phyloP scores from a whole-genome alignment of 2,113 vertebrate species.

The Solea senegalensis region DNA sequence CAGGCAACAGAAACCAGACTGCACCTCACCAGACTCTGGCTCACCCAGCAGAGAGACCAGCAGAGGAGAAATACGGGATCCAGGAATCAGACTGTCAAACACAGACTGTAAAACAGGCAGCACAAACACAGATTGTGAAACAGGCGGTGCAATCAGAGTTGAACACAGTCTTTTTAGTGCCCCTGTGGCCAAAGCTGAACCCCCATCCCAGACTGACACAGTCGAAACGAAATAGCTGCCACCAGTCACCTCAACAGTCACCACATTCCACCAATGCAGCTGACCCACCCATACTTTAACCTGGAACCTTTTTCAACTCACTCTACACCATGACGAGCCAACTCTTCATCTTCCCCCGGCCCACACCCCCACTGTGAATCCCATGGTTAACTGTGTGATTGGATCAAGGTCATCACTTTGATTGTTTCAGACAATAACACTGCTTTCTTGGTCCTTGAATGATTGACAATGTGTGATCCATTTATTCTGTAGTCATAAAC shows the following conservation, averaged over 20 bases:
- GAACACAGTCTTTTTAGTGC: background rate
- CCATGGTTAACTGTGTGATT: constrained; percentile 28
- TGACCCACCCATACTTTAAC: background rate
- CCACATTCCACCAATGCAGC: constrained; percentile 6
- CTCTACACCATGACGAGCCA: background rate
- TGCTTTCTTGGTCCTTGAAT: constrained; percentile 43
- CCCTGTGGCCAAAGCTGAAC: constrained; percentile 10
- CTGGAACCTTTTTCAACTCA: background rate
- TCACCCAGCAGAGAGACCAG: constrained; percentile 6
- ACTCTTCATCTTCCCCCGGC: background rate
- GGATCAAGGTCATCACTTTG: constrained; percentile 32
- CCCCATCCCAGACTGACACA: constrained; percentile 3
- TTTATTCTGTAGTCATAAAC: constrained; percentile 34
- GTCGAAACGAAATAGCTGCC: constrained; percentile 16
- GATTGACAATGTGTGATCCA: constrained; percentile 27
- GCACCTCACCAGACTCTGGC: constrained; percentile 20
- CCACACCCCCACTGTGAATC: constrained; percentile 11
- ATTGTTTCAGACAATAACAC: constrained; percentile 40
- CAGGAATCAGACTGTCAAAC: constrained; percentile 4
- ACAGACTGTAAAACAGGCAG: constrained; percentile 1
- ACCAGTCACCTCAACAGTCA: constrained; percentile 7
- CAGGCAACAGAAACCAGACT: constrained; percentile 26
- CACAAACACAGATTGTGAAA: background rate
- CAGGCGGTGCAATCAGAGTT: background rate
- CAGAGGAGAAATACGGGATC: constrained; percentile 13